Evolutionary conservation across 1,140 invertebrate genomes (phyloP).

Genomic region (Sarcophaga bullata): DNA sequence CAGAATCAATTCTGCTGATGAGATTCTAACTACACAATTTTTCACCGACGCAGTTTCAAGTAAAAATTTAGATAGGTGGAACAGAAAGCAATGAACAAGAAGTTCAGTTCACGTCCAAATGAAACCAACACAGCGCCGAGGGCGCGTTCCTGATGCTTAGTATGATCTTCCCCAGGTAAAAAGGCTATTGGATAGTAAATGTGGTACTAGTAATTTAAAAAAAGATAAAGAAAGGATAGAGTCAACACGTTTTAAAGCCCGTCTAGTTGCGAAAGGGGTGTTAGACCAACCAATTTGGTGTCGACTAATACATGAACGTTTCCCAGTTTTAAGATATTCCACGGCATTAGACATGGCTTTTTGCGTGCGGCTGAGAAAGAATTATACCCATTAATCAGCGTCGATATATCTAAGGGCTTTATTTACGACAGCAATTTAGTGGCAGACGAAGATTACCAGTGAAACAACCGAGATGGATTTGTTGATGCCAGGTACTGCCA

Average conservation of each 20-base stretch:
- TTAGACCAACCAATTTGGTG: slow-evolving; percentile 51
- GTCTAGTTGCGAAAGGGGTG: slow-evolving; percentile 36
- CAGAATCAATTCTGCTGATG: slow-evolving; percentile 28
- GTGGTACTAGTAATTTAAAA: slow-evolving; percentile 18
- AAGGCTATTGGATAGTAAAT: slow-evolving; percentile 30
- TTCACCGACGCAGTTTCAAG: slow-evolving; percentile 22
- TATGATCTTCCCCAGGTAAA: neutral
- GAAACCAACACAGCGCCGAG: too few species aligned
- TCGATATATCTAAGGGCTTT: slow-evolving; percentile 66
- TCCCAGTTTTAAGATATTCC: slow-evolving; percentile 50
- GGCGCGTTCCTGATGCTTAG: neutral
- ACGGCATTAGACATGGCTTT: slow-evolving; percentile 43
- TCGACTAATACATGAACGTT: slow-evolving; percentile 62
- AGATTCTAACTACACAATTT: neutral
- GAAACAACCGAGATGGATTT: too few species aligned
- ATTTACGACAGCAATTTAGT: slow-evolving; percentile 64
- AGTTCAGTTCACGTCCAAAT: neutral
- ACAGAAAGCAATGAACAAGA: slow-evolving; percentile 46
- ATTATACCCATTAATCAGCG: slow-evolving; percentile 53
- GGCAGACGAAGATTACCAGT: too few species aligned
- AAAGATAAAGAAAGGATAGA: neutral
- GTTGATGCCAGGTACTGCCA: too few species aligned
- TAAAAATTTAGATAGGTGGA: slow-evolving; percentile 45
- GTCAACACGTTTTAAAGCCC: slow-evolving; percentile 27
- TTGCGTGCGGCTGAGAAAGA: neutral